Conservation (phyloP, 2,797 vertebrate species). For the Poeciliopsis turneri region DNA sequence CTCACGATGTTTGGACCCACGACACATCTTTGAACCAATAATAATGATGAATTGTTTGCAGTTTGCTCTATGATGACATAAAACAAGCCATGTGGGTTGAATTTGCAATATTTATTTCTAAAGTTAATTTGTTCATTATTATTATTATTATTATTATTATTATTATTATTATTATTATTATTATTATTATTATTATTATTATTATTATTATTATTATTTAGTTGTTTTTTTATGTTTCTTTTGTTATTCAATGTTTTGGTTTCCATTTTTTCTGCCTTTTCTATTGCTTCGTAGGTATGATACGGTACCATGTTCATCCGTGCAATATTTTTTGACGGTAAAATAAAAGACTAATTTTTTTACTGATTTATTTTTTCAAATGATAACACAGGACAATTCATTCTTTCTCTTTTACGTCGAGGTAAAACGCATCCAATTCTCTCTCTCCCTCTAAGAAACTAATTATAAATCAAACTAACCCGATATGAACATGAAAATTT, state of each 20-base stretch:
- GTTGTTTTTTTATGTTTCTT: no score
- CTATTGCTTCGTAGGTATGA: background rate
- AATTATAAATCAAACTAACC: background rate
- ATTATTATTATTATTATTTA: no score
- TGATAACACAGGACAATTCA: background rate
- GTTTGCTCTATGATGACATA: no score
- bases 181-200: no score
- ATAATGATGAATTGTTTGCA: background rate
- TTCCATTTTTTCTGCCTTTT: background rate
- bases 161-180: no score
- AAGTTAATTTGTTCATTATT: background rate
- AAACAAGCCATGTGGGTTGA: background rate
- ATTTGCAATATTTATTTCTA: background rate
- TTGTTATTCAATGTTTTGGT: no score
- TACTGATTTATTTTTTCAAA: background rate
- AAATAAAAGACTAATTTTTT: background rate
- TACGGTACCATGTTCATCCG: background rate
- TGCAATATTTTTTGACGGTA: background rate
- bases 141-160: no score
- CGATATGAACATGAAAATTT: background rate
- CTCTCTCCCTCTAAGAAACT: background rate
- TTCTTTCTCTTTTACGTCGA: background rate
- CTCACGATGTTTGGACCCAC: background rate
- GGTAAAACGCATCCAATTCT: background rate
- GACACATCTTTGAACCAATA: background rate